Evolutionary conservation across 2,888 invertebrate genomes (phyloP).

Genomic region (Osmoderma eremita): DNA sequence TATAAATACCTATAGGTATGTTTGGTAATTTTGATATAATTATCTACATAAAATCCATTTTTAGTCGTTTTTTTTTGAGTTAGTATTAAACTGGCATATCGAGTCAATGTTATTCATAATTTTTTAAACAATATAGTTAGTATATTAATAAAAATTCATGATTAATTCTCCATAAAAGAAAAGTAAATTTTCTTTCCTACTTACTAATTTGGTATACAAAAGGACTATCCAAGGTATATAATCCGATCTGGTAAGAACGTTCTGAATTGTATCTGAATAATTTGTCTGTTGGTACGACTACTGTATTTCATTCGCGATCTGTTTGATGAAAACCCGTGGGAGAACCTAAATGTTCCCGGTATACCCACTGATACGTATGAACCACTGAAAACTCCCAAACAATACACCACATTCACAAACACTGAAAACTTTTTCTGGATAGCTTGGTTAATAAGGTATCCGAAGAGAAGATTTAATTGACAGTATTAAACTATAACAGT

Average conservation of each 20-base stretch:
- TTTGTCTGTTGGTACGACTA: slow-evolving; percentile 60
- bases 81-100: too few species aligned
- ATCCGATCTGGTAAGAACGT: slow-evolving; percentile 57
- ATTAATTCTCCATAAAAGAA: not conserved
- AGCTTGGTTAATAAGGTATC: slow-evolving; percentile 34
- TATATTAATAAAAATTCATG: not conserved
- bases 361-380: not conserved
- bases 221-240: slow-evolving; percentile 40
- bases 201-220: slow-evolving; percentile 36
- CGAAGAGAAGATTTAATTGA: slow-evolving; percentile 29
- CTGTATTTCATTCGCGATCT: slow-evolving; percentile 58
- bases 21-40: too few species aligned
- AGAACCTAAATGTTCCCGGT: slow-evolving; percentile 9
- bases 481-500: slow-evolving; percentile 12
- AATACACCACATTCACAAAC: not conserved
- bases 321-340: slow-evolving; percentile 24
- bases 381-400: not conserved
- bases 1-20: too few species aligned
- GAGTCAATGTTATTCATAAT: too few species aligned
- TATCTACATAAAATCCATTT: too few species aligned
- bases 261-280: slow-evolving; percentile 67
- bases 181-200: not conserved
- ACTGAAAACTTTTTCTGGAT: slow-evolving; percentile 18
- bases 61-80: too few species aligned
- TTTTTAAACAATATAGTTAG: too few species aligned